These are phyloP conservation scores for Thera obeliscata DNA, from an alignment of 2,888 invertebrate genomes.

Conservation along the genomic window DNA sequence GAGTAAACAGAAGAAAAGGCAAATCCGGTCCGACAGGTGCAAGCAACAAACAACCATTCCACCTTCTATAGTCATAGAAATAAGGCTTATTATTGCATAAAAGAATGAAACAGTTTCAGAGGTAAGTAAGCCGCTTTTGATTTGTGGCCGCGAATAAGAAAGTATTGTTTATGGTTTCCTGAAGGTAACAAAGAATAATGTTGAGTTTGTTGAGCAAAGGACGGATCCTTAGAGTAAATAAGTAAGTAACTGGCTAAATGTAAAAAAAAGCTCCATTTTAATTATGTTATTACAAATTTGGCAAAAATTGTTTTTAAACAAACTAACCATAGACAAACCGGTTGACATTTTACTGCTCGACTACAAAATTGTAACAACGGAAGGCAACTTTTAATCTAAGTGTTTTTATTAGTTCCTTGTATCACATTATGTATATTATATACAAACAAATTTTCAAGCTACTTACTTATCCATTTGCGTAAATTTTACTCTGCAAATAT, in stretches of 20 bases:
- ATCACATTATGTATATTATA: no score
- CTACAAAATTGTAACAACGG: no score
- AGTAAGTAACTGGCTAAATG: background rate
- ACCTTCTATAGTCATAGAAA: conserved; percentile 22
- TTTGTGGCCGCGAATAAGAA: conserved; percentile 71
- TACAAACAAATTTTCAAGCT: no score
- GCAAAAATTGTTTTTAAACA: no score
- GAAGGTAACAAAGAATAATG: conserved; percentile 62
- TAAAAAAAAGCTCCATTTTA: background rate
- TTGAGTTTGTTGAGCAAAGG: conserved; percentile 26
- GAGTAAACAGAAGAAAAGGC: conserved; percentile 60
- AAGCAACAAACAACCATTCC: conserved; percentile 23
- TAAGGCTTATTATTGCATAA: conserved; percentile 38
- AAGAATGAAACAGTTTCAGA: conserved; percentile 46
- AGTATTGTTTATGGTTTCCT: conserved; percentile 76
- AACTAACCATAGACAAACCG: no score
- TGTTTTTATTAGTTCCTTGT: no score
- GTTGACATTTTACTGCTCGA: no score
- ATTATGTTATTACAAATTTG: no score
- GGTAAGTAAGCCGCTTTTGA: conserved; percentile 71
- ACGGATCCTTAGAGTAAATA: conserved; percentile 13
- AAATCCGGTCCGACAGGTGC: conserved; percentile 50
- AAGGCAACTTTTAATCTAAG: no score
- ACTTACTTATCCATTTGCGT: no score
- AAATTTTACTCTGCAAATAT: no score